Conservation (phyloP, 1,140 invertebrate genomes). For the Drosophila carrolli region DNA sequence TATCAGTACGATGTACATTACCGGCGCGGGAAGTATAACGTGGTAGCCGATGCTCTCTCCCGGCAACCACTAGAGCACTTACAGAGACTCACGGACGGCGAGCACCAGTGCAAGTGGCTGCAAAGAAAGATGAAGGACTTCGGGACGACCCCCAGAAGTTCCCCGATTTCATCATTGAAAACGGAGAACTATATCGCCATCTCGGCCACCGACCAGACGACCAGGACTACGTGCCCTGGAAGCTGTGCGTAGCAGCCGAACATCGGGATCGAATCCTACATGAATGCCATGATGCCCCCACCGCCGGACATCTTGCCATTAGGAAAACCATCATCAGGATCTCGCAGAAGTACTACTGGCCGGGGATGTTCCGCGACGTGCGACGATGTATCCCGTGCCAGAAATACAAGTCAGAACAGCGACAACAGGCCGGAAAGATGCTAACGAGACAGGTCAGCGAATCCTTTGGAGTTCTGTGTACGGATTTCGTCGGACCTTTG, state of each 20-base stretch:
- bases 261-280: neutral
- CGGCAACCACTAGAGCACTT: too few relatives aligned
- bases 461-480: too few relatives aligned
- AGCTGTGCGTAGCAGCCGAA: neutral
- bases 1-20: neutral
- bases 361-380: too few relatives aligned
- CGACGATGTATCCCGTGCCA: too few relatives aligned
- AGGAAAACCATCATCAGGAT: too few relatives aligned
- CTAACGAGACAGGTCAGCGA: too few relatives aligned
- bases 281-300: neutral
- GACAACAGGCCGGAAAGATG: too few relatives aligned
- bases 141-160: neutral
- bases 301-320: too few relatives aligned
- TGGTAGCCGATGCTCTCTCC: neutral
- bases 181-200: constrained; percentile 2
- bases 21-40: neutral
- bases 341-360: too few relatives aligned
- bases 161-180: constrained; percentile 6
- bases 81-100: neutral
- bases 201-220: neutral
- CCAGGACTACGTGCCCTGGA: neutral
- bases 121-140: neutral
- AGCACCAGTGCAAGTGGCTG: neutral
- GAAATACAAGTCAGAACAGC: too few relatives aligned
- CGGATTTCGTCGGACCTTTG: too few relatives aligned